Percentiles rank a stretch among this genome's conserved stretches.
These are phyloP conservation scores for Pristionchus arcanus DNA, from an alignment of 2,888 invertebrate species.

Conservation along the genomic window DNA sequence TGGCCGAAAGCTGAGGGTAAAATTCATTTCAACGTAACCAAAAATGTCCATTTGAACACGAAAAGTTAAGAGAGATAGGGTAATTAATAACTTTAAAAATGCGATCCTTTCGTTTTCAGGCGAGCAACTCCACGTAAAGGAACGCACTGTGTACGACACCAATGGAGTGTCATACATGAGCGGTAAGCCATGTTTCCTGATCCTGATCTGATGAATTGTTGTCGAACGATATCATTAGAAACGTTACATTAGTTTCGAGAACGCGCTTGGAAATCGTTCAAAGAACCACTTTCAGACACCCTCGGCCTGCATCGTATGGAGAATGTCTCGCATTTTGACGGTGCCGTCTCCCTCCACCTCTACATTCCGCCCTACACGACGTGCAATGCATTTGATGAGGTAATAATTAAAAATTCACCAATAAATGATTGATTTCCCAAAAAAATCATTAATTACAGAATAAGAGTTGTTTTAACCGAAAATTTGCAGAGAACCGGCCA, in stretches of 20 bases:
- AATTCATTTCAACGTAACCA: too few species aligned
- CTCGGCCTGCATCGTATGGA: constrained; percentile 96
- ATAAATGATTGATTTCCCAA: too few species aligned
- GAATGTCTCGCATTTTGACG: constrained; percentile 91
- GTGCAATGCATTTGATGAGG: constrained; percentile 93
- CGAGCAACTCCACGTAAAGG: constrained; percentile 84
- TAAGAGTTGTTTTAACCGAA: too few species aligned
- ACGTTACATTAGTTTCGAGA: too few species aligned
- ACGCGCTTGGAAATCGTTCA: too few species aligned
- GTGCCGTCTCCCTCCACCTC: constrained; percentile 93
- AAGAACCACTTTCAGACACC: constrained; percentile 85
- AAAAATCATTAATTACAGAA: too few species aligned
- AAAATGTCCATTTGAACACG: too few species aligned
- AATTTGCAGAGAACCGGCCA: constrained; percentile 64
- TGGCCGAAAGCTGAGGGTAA: constrained; percentile 85
- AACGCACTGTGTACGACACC: constrained; percentile 84
- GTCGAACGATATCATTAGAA: too few species aligned
- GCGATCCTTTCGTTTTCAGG: too few species aligned
- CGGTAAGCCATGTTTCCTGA: constrained; percentile 83
- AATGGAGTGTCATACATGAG: constrained; percentile 96
- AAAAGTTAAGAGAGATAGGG: too few species aligned
- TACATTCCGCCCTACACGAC: constrained; percentile 94
- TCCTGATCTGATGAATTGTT: too few species aligned
- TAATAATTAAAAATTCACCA: constrained; percentile 82
- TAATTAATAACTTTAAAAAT: too few species aligned